phyloP scores from a whole-genome alignment of 2,797 vertebrate species.

The Takifugu rubripes region DNA sequence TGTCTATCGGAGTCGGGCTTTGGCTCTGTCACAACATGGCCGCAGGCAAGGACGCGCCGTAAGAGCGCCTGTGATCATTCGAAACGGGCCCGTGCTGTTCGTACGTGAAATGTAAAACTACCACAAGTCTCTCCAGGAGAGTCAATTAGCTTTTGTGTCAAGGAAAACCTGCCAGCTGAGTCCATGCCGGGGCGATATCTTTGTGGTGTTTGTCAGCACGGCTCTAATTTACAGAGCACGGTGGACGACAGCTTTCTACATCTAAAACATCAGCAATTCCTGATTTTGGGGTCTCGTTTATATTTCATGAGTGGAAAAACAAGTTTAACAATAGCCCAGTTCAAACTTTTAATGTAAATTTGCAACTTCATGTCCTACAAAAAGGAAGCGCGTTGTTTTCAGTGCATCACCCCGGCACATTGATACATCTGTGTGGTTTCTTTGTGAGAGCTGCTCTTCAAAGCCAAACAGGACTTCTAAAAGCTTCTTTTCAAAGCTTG shows the following conservation, averaged over 20 bases:
- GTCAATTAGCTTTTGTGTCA: conserved; percentile 46
- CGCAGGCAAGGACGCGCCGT: conserved; percentile 8
- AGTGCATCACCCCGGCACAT: conserved; percentile 8
- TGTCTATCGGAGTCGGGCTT: conserved; percentile 43
- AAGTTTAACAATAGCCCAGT: neutral
- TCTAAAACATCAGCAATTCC: conserved; percentile 11
- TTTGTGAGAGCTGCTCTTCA: conserved; percentile 33
- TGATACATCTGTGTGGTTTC: conserved; percentile 2
- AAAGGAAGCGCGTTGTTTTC: conserved; percentile 8
- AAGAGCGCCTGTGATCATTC: conserved; percentile 41
- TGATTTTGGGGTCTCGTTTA: neutral
- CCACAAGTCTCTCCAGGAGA: conserved; percentile 21
- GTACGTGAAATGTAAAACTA: conserved; percentile 49
- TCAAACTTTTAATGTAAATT: neutral
- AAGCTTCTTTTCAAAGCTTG: conserved; percentile 34
- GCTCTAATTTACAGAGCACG: conserved; percentile 35
- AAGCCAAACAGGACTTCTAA: conserved; percentile 29
- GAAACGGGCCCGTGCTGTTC: conserved; percentile 29
- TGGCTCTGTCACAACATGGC: conserved; percentile 33
- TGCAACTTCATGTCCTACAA: neutral
- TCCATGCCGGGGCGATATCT: conserved; percentile 31
- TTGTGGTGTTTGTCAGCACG: conserved; percentile 46
- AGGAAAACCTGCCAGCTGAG: conserved; percentile 22
- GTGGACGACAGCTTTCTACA: conserved; percentile 30
- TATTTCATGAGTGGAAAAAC: too few relatives aligned